Conservation (phyloP, 1,140 invertebrate genomes). For the Drosophila micromelanica region DNA sequence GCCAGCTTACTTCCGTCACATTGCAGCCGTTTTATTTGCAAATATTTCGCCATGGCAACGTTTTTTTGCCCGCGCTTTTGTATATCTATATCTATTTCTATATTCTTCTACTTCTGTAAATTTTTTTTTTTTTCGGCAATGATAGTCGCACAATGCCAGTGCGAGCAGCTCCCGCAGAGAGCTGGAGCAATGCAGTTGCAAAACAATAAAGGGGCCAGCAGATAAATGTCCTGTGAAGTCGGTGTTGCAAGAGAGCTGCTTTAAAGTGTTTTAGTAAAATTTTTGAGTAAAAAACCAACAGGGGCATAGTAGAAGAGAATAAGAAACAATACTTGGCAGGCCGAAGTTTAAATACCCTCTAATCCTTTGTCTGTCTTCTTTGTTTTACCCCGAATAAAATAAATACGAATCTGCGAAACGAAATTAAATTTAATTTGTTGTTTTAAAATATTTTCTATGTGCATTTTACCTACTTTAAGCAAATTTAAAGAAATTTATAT, state of each 20-base stretch:
- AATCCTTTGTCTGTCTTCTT: too few relatives aligned
- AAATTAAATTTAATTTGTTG: neutral
- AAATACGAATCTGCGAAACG: neutral
- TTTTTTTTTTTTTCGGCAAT: neutral
- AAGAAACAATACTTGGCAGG: too few relatives aligned
- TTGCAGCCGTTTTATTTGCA: conserved; percentile 74
- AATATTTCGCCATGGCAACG: conserved; percentile 55
- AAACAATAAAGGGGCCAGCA: conserved; percentile 15
- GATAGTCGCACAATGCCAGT: conserved; percentile 8
- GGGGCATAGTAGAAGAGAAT: neutral
- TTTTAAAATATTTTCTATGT: too few relatives aligned
- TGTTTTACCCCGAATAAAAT: too few relatives aligned
- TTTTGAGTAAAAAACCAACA: neutral
- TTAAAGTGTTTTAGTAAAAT: conserved; percentile 5
- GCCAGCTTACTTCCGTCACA: conserved; percentile 69
- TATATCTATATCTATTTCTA: conserved; percentile 36
- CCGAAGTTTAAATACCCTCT: too few relatives aligned
- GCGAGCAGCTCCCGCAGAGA: conserved; percentile 4
- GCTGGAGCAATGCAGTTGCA: conserved; percentile 4
- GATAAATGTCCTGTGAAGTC: conserved; percentile 28
- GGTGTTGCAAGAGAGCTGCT: neutral
- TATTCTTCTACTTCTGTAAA: too few relatives aligned
- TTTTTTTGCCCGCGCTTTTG: conserved; percentile 12
- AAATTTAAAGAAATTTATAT: too few relatives aligned
- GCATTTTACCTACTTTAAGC: too few relatives aligned